Conservation (phyloP, 2,797 vertebrate genomes). For the Myotis planiceps region DNA sequence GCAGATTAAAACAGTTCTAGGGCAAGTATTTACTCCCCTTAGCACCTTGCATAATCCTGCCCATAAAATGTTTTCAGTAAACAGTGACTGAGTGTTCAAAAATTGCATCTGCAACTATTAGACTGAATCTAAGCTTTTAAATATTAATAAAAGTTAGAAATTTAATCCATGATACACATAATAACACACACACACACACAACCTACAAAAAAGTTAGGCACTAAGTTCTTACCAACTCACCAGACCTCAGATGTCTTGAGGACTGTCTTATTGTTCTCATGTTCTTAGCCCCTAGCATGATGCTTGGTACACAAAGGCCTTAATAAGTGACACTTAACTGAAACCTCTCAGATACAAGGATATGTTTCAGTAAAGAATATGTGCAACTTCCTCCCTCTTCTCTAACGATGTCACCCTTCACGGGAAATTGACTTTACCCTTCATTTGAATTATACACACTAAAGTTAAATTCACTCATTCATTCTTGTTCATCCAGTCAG, state of each 20-base stretch:
- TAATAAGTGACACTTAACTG: background rate
- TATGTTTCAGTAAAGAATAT: slow-evolving; percentile 62
- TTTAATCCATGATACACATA: background rate
- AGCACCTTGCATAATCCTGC: background rate
- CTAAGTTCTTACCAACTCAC: background rate
- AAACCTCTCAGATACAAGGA: slow-evolving; percentile 38
- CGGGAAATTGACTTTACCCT: slow-evolving; percentile 43
- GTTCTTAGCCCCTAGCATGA: background rate
- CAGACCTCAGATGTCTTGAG: background rate
- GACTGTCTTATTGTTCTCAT: background rate
- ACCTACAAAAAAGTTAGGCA: background rate
- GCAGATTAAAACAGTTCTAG: background rate
- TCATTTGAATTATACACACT: slow-evolving; percentile 46
- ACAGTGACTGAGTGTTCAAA: background rate
- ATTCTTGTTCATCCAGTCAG: background rate
- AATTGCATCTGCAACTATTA: background rate
- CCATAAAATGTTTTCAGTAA: background rate
- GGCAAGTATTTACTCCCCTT: background rate
- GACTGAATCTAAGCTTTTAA: background rate
- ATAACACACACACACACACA: background rate
- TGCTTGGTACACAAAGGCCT: background rate
- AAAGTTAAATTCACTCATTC: background rate
- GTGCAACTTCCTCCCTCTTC: background rate
- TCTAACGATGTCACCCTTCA: slow-evolving; percentile 33
- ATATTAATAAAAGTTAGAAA: background rate